These are phyloP conservation scores for Phrynocephalus versicolor DNA, from an alignment of 2,113 vertebrate genomes.

Conservation along the genomic window DNA sequence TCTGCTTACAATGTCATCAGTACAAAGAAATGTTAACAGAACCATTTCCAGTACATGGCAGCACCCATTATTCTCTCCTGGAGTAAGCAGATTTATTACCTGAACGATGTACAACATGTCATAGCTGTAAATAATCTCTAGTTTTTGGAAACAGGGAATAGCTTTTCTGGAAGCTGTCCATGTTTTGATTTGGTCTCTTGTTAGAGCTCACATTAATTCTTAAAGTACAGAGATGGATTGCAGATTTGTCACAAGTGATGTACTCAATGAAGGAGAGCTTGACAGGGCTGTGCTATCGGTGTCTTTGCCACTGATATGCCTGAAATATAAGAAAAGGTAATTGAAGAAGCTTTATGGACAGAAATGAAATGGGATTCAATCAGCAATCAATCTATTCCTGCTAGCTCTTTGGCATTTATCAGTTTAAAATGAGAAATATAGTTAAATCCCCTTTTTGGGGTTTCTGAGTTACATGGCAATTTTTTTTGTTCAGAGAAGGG, in stretches of 20 bases:
- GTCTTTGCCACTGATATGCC: conserved; percentile 40
- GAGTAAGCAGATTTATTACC: conserved; percentile 69
- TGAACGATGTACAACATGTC: conserved; percentile 42
- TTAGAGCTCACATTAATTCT: conserved; percentile 70
- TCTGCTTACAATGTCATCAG: conserved; percentile 41
- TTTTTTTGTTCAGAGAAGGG: background rate
- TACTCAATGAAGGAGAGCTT: conserved; percentile 51
- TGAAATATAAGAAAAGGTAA: conserved; percentile 54
- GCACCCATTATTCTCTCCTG: conserved; percentile 53
- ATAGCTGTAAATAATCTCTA: conserved; percentile 64
- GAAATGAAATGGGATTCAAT: background rate
- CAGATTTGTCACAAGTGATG: conserved; percentile 72
- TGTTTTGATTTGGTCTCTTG: conserved; percentile 65
- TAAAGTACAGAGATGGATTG: conserved; percentile 65
- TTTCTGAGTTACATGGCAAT: background rate
- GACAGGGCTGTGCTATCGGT: conserved; percentile 51
- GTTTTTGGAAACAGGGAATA: conserved; percentile 64
- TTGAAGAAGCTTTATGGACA: conserved; percentile 14
- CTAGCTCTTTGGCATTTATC: background rate
- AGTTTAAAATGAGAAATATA: background rate
- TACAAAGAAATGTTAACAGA: conserved; percentile 52
- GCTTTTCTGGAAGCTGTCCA: conserved; percentile 69
- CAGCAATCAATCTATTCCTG: background rate
- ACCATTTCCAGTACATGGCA: conserved; percentile 41
- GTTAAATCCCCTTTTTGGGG: background rate